Evolutionary conservation across 1,140 invertebrate genomes (phyloP).

Genomic region (Dufourea novaeangliae): DNA sequence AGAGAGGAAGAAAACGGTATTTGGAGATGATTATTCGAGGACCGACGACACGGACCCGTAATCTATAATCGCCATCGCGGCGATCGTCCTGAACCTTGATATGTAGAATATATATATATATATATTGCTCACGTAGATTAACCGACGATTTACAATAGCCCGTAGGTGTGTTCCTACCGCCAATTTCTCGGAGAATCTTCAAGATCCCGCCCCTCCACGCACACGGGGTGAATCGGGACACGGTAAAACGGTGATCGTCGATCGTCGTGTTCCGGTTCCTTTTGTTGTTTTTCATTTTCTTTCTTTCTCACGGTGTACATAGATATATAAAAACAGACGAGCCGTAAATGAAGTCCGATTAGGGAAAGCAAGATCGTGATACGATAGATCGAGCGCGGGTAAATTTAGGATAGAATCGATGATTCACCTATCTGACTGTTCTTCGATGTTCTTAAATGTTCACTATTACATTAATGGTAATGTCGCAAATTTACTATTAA

Average conservation of each 20-base stretch:
- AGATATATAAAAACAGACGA: neutral
- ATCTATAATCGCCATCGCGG: too few species aligned
- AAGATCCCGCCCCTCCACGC: too few species aligned
- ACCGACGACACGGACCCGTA: too few species aligned
- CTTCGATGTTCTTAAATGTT: constrained; percentile 74
- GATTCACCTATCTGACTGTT: constrained; percentile 71
- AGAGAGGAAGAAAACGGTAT: too few species aligned
- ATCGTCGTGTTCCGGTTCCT: too few species aligned
- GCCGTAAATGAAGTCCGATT: constrained; percentile 62
- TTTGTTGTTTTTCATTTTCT: too few species aligned
- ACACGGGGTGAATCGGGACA: too few species aligned
- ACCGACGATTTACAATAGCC: constrained; percentile 7
- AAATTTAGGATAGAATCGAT: constrained; percentile 51
- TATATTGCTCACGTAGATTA: constrained; percentile 17
- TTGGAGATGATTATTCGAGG: too few species aligned
- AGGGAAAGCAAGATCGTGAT: constrained; percentile 25
- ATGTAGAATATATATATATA: too few species aligned
- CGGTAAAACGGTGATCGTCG: too few species aligned
- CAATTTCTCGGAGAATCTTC: too few species aligned
- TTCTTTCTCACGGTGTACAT: neutral
- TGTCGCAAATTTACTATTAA: constrained; percentile 54
- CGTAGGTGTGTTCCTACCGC: too few species aligned
- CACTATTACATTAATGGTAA: constrained; percentile 68
- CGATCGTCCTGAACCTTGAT: constrained; percentile 21
- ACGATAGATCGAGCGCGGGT: constrained; percentile 44